Evolutionary conservation across 2,888 invertebrate genomes (phyloP), one percentile per base, ranked within the genome.

Genomic region (Amphipyra berbera): DNA sequence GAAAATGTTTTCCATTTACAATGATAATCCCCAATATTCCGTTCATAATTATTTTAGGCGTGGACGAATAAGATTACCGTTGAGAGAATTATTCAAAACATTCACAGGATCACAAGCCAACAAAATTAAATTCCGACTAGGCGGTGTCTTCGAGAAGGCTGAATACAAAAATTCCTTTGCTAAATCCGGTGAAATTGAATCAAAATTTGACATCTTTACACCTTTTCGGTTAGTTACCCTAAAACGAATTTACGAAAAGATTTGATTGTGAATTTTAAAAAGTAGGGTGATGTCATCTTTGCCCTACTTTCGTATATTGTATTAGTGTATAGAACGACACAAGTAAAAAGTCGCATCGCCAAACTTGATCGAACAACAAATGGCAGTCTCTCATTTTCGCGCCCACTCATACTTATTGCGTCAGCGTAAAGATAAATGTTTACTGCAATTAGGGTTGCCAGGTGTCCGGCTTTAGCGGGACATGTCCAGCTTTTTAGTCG

Each of bases 71-170:
- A 76, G 79, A 80, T 84, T 82, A 80, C 56, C 70, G 62, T 78
- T 76, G 63, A 61, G 59, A 68, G 59, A 81, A 85, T 83, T 81
- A 85, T 84, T 84, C 81, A 81, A 86, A 87, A 84, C 84, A 86
- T 86, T 79, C 77, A 67, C 46, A 60, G 76, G 81, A 81, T 83
- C 77, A 82, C 79, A 83, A 76, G 77, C 78, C 69, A 68, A 70
- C 78, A 67, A 84, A 87, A 87, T 86, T 85, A 84, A 86, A 87
- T 87, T 87, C 84, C 82, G 52, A 49, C 71, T 68, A 68, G 59
- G 63, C 76, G 79, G 61, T 69, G 72, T 64, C 63, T 68, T 67
- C 60, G 42, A 62, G 54, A 48, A 61, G 54, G 62, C 61, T 61
- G 70, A 77, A 74, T 74, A 76, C 79, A 84, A 85, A 85, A 83